phyloP scores from a whole-genome alignment of 2,888 invertebrate genomes.

The Diabrotica balteata region DNA sequence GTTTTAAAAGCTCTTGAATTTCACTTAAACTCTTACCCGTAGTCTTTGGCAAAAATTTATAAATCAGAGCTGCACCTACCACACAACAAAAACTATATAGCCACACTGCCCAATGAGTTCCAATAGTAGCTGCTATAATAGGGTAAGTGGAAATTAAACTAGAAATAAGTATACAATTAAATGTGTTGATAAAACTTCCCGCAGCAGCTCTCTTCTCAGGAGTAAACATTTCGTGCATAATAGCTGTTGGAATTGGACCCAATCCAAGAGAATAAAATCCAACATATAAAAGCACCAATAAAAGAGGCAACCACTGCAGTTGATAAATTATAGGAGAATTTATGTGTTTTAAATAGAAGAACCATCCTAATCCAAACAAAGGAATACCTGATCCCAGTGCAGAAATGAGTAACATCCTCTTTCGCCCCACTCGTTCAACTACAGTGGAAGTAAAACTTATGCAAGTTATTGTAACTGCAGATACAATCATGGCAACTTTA shows the following conservation, averaged over 20 bases:
- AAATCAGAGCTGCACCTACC: slow-evolving; percentile 8
- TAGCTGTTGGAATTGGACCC: slow-evolving; percentile 80
- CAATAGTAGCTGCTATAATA: slow-evolving; percentile 14
- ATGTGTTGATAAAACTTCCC: slow-evolving; percentile 46
- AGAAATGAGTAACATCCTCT: slow-evolving; percentile 72
- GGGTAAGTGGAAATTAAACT: slow-evolving; percentile 23
- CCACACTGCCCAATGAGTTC: slow-evolving; percentile 22
- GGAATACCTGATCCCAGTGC: slow-evolving; percentile 70
- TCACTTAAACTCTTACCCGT: slow-evolving; percentile 35
- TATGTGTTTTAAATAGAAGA: slow-evolving; percentile 66
- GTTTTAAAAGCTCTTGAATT: slow-evolving; percentile 29
- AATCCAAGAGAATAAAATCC: slow-evolving; percentile 72
- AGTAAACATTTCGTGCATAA: slow-evolving; percentile 82
- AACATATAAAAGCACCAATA: slow-evolving; percentile 73
- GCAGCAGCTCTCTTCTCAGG: slow-evolving; percentile 74
- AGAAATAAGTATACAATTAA: slow-evolving; percentile 25
- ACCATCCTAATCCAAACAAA: slow-evolving; percentile 64
- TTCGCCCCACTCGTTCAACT: slow-evolving; percentile 77
- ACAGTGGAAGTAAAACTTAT: slow-evolving; percentile 67
- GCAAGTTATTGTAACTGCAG: neutral
- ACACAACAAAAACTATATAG: slow-evolving; percentile 13
- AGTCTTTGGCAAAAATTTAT: slow-evolving; percentile 20
- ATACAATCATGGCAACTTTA: neutral
- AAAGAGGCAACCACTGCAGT: slow-evolving; percentile 73
- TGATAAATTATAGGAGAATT: slow-evolving; percentile 39